Base-by-base conservation (phyloP, 2,888 invertebrate species). In the Apantesis nais region DNA sequence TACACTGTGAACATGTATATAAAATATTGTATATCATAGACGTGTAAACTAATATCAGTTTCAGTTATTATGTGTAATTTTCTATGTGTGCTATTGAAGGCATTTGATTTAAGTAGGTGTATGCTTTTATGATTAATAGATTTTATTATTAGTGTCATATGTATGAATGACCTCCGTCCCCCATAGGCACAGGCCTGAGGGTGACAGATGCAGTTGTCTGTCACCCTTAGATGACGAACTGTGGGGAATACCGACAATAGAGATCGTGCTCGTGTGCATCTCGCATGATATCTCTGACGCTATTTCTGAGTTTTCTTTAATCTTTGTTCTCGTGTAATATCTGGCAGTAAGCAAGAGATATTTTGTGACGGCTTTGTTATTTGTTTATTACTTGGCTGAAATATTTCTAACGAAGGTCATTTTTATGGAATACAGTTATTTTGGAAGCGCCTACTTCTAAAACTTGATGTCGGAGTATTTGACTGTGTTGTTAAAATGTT, bases 301-400 rank as follows among this genome's bases (percentile, higher is more conserved):
- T 25, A 19, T 29, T 8, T 34, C 29, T 37, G 22, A 25, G 29
- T 37, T 14, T 0, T 67, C 29, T 4, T n/a, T 78, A 73, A 52
- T 84, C 83, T 83, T 64, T 82, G 80, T 29, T 70, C 62, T 65
- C 67, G 44, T 71, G 72, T 72, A 77, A 77, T 77, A 78, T 82
- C 79, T 82, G 79, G 80, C 76, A 82, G 77, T 80, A 81, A 80
- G 70, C 73, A 73, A 70, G 72, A 80, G 76, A 78, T 78, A 83
- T 84, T 85, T 79, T 73, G 74, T 83, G 77, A 75, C 74, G 76
- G 71, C 74, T 76, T 81, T 80, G 82, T 77, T 82, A 80, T 79
- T 81, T 81, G 81, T 80, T 80, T 78, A 78, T 81, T 76, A 81
- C 78, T 81, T 77, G 78, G 70, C 71, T 72, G 65, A 78, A 73